Base-by-base conservation (phyloP, 2,113 vertebrate genomes). In the Anser brachyrhynchus region DNA sequence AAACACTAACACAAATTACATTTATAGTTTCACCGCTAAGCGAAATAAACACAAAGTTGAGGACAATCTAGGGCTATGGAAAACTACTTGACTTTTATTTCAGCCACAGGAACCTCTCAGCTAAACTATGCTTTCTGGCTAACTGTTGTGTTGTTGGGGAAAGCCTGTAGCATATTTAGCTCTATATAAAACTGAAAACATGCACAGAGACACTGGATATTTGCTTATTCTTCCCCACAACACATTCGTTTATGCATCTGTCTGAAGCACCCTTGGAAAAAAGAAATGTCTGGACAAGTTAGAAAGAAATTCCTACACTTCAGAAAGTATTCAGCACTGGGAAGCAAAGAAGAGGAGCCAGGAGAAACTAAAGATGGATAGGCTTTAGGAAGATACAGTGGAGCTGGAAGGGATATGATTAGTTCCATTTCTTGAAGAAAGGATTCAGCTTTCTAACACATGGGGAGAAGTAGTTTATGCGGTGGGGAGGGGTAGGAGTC, bases 401-500 rank as follows among this genome's bases (percentile, higher is more conserved):
- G 25, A 91, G 31, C 57, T 92, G 61, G 46, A 93, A 75, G 43
- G 66, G 41, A 67, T 62, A 70, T 25, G 51, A 84, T 91, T 90
- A 43, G 37, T 74, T 95, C 64, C 41, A 55, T 93, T 91, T 83
- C 81, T 83, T 90, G 28, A 71, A 92, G 43, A 72, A 84, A 77
- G 39, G 17, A 74, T 85, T 92, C 87, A 74, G 44, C 78, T 95
- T 96, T 83, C 67, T 77, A 86, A 90, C 85, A 94, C 18, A 83
- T 83, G 67, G 64, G 37, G 25, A 59, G 22, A 92, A 83, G 61
- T 10, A 8, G 33, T 20, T 91, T 72, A 13, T 41, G 25, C 7
- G 1, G 4, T 2, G 25, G 5, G 29, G 10, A 57, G 28, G 39
- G 39, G 75, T 83, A 64, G 43, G 22, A 94, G 18, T 23, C 81